phyloP scores from a whole-genome alignment of 2,888 invertebrate genomes.

The Sesia apiformis region DNA sequence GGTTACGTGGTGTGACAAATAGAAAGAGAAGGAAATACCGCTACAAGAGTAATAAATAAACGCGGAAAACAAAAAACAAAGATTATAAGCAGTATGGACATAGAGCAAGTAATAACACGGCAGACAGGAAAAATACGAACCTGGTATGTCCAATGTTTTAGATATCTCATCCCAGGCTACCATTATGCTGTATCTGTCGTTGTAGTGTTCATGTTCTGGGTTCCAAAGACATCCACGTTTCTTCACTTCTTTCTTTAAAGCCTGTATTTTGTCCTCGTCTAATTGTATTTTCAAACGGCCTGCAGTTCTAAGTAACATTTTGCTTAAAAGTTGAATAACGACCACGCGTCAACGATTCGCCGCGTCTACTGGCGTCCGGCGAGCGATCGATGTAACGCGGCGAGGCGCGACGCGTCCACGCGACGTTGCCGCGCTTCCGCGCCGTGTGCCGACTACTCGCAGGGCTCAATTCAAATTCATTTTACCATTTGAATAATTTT shows the following conservation, averaged over 20 bases:
- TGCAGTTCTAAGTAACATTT: conserved; percentile 12
- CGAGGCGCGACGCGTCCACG: conserved; percentile 11
- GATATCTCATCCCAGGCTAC: conserved; percentile 33
- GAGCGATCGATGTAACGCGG: conserved; percentile 1
- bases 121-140: conserved; percentile 15
- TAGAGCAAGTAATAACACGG: no score
- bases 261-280: conserved; percentile 7
- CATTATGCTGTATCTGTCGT: conserved; percentile 21
- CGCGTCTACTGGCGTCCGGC: conserved; percentile 10
- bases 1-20: no score
- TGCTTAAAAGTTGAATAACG: conserved; percentile 1
- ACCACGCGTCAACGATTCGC: conserved; percentile 7
- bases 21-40: no score
- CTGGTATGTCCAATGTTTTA: conserved; percentile 21
- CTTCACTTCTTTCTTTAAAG: conserved; percentile 28
- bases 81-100: no score
- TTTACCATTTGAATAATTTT: no score
- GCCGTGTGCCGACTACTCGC: neutral
- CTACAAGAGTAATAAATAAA: no score
- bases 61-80: no score
- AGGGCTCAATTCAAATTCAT: no score
- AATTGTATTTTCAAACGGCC: neutral
- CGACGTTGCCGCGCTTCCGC: conserved; percentile 21
- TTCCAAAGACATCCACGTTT: conserved; percentile 33
- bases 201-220: conserved; percentile 22